Percentiles rank a stretch among this genome's conserved stretches.
Evolutionary conservation across 2,797 vertebrate genomes (phyloP).

Genomic region (Meda fulgida): DNA sequence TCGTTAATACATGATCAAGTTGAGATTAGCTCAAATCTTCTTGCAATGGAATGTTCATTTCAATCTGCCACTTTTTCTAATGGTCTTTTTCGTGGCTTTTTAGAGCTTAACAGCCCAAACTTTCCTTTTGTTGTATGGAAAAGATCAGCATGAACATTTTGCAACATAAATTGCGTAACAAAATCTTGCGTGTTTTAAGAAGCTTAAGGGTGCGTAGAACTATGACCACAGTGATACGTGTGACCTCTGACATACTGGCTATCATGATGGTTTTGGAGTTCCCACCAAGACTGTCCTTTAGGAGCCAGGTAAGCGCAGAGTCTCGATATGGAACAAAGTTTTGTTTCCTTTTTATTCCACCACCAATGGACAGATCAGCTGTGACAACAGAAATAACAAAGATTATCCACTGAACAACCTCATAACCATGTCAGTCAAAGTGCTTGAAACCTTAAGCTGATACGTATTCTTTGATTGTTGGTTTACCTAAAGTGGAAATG

Average conservation of each 20-base stretch:
- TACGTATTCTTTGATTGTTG: not conserved
- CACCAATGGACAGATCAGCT: conserved; percentile 93
- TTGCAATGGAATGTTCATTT: not conserved
- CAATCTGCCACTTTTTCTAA: not conserved
- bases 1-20: not conserved
- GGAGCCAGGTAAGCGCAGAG: conserved; percentile 95
- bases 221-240: not conserved
- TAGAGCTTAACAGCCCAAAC: not conserved
- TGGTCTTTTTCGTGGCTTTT: not conserved
- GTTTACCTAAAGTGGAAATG: conserved; percentile 91
- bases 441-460: not conserved
- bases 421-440: not conserved
- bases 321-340: conserved; percentile 97
- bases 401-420: not conserved
- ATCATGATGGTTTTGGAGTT: conserved; percentile 99
- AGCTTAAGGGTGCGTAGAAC: not conserved
- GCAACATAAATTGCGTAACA: not conserved
- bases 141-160: not conserved
- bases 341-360: conserved; percentile 89
- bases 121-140: not conserved
- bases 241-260: conserved; percentile 84
- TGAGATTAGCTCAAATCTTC: not conserved
- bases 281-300: conserved; percentile 97
- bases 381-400: conserved; percentile 38
- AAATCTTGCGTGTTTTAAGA: not conserved